A percentile compares a stretch with the other conserved stretches of the same genome.
phyloP scores from a whole-genome alignment of 2,888 invertebrate species.

The Tetropium fuscum region DNA sequence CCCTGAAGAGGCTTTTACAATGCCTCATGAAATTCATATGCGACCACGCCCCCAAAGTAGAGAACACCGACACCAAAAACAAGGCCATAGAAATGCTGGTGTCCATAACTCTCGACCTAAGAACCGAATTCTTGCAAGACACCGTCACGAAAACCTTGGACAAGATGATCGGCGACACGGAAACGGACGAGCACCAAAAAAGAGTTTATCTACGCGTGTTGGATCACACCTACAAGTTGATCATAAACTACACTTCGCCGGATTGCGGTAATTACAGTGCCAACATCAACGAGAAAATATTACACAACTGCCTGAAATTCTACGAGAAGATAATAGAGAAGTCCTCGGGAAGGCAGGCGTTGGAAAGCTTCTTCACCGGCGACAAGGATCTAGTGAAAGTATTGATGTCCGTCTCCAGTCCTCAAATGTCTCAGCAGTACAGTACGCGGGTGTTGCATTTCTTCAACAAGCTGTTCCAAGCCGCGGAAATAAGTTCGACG shows the following conservation, averaged over 20 bases:
- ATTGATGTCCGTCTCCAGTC: constrained; percentile 83
- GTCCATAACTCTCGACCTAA: constrained; percentile 81
- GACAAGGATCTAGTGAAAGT: constrained; percentile 81
- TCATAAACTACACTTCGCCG: constrained; percentile 71
- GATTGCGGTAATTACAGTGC: constrained; percentile 46
- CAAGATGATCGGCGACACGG: constrained; percentile 72
- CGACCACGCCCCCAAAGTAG: constrained; percentile 72
- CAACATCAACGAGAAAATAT: constrained; percentile 71
- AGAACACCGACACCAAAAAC: constrained; percentile 73
- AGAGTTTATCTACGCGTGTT: constrained; percentile 74
- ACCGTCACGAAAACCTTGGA: constrained; percentile 73
- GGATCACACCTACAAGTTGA: constrained; percentile 75
- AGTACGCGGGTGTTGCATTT: constrained; percentile 84
- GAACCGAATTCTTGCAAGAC: constrained; percentile 80
- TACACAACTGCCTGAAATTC: constrained; percentile 81
- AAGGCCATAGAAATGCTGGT: constrained; percentile 78
- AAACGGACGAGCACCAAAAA: constrained; percentile 75
- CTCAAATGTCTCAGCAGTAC: constrained; percentile 77
- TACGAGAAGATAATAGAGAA: constrained; percentile 90
- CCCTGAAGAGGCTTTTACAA: constrained; percentile 74
- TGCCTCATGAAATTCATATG: constrained; percentile 75
- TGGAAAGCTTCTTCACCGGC: constrained; percentile 84
- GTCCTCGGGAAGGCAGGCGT: constrained; percentile 82
- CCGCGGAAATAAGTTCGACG: constrained; percentile 73
- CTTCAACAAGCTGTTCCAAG: constrained; percentile 79